phyloP scores from a whole-genome alignment of 2,888 invertebrate species.

The Branchellion lobata region DNA sequence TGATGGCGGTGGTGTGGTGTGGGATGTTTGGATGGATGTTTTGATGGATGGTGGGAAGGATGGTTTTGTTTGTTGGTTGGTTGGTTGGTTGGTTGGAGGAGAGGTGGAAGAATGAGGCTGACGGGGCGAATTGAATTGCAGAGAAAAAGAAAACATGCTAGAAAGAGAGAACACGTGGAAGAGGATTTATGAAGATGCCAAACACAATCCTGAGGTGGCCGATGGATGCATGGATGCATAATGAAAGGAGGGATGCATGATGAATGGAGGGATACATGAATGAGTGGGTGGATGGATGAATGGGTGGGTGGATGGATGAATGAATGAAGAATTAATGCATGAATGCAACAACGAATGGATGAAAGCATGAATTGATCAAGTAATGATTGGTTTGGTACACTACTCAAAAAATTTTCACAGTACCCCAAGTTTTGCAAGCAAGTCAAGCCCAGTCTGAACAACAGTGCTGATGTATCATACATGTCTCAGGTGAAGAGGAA shows the following conservation, averaged over 20 bases:
- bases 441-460: neutral
- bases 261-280: too few species aligned
- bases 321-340: neutral
- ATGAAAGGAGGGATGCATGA: too few species aligned
- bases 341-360: too few species aligned
- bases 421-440: constrained; percentile 22
- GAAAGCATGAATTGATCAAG: neutral
- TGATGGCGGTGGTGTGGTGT: too few species aligned
- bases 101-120: too few species aligned
- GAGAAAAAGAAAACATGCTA: constrained; percentile 77
- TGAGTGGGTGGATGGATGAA: too few species aligned
- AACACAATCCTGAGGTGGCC: constrained; percentile 71
- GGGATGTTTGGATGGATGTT: too few species aligned
- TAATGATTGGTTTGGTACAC: neutral
- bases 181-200: constrained; percentile 79
- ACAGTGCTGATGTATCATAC: neutral
- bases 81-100: too few species aligned
- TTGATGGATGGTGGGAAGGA: too few species aligned
- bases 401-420: neutral
- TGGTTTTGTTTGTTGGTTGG: too few species aligned
- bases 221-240: too few species aligned
- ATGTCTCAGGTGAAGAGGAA: neutral
- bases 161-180: constrained; percentile 87
- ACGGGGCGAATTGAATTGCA: too few species aligned
- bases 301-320: neutral